Evolutionary conservation across 2,113 vertebrate genomes (phyloP).

Genomic region (Chascanopsetta lugubris): DNA sequence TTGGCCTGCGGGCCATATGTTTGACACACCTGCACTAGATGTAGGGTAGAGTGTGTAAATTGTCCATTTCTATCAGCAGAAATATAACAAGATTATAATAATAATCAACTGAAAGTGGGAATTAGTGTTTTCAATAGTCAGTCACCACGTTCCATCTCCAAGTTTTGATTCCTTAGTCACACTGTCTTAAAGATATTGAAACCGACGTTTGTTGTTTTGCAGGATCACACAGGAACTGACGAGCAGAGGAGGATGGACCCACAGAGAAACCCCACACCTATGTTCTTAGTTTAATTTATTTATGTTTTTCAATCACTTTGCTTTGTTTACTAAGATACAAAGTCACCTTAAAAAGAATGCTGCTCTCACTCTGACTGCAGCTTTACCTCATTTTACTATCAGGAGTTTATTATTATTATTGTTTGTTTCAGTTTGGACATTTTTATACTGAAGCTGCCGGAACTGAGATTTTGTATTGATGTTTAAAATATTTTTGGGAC

Average conservation of each 20-base stretch:
- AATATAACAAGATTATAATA: no score
- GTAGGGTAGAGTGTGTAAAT: no score
- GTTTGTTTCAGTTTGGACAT: not conserved
- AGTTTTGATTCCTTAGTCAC: no score
- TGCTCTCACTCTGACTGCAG: constrained; percentile 8
- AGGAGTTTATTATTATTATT: not conserved
- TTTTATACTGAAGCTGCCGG: not conserved
- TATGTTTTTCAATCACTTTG: not conserved
- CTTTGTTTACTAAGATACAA: not conserved
- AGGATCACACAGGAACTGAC: constrained; percentile 57
- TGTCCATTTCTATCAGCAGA: no score
- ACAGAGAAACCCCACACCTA: constrained; percentile 1
- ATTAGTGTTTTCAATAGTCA: no score
- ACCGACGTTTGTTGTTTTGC: no score
- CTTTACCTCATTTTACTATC: constrained; percentile 51
- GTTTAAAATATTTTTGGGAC: not conserved
- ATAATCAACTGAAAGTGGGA: no score
- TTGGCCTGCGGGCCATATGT: no score
- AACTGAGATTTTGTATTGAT: not conserved
- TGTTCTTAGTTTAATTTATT: constrained; percentile 14
- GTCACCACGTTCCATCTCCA: no score
- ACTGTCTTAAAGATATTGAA: no score
- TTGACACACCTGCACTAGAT: no score
- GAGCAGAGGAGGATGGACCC: constrained; percentile 6
- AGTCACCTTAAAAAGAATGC: constrained; percentile 19